phyloP scores from a whole-genome alignment of 64 coral and sea anemone genomes.

The Pocillopora verrucosa region DNA sequence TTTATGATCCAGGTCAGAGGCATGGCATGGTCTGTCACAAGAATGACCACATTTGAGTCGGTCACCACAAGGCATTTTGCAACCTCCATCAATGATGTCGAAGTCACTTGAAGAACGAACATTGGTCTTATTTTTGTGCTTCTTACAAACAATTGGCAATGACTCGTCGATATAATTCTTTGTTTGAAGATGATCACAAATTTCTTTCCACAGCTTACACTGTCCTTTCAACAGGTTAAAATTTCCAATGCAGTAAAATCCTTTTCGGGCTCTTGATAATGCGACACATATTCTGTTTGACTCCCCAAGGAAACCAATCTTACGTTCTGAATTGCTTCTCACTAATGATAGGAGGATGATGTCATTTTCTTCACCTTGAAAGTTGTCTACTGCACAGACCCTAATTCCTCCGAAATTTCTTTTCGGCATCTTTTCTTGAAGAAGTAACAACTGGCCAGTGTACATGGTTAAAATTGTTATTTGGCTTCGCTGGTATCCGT shows the following conservation, averaged over 20 bases:
- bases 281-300: constrained; percentile 58
- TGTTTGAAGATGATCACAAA: constrained; percentile 48
- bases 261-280: constrained; percentile 47
- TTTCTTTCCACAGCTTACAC: constrained; percentile 45
- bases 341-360: constrained; percentile 86
- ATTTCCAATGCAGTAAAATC: constrained; percentile 53
- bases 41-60: constrained; percentile 41
- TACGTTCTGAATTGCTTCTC: constrained; percentile 61
- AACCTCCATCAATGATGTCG: constrained; percentile 27
- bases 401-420: constrained; percentile 48
- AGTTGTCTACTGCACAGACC: constrained; percentile 75
- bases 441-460: constrained; percentile 66
- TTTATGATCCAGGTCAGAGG: neutral
- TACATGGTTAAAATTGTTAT: constrained; percentile 89
- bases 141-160: constrained; percentile 44
- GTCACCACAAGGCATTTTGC: constrained; percentile 25
- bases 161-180: constrained; percentile 7
- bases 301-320: constrained; percentile 66
- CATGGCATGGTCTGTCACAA: constrained; percentile 20
- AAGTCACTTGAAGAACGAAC: constrained; percentile 40
- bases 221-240: constrained; percentile 27
- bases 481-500: constrained; percentile 58
- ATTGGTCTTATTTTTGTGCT: constrained; percentile 46
- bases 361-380: constrained; percentile 89
- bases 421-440: constrained; percentile 70